Evolutionary conservation across 2,113 vertebrate genomes (phyloP).

Genomic region (Hyla sarda): DNA sequence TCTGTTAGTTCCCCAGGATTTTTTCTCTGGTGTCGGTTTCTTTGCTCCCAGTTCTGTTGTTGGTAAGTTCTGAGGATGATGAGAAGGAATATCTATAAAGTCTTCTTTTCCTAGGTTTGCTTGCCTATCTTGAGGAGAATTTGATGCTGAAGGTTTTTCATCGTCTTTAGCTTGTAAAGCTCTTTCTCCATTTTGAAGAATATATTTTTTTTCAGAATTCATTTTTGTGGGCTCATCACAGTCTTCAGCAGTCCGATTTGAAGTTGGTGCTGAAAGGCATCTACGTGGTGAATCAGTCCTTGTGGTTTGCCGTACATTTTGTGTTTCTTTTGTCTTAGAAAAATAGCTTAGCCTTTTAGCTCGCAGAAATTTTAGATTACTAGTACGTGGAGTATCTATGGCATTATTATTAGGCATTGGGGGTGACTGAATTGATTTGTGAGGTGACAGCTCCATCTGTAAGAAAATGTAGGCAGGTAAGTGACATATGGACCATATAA

Average conservation of each 20-base stretch:
- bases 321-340: conserved; percentile 31
- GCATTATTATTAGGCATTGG: conserved; percentile 36
- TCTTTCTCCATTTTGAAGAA: neutral
- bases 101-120: neutral
- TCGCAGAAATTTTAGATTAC: conserved; percentile 55
- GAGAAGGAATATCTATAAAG: neutral
- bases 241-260: neutral
- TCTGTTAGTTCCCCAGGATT: neutral
- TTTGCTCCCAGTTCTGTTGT: neutral
- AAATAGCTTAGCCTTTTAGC: conserved; percentile 59
- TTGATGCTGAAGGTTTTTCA: neutral
- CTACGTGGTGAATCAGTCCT: conserved; percentile 16
- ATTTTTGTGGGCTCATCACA: neutral
- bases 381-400: conserved; percentile 32
- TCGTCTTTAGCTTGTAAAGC: neutral
- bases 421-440: neutral
- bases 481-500: neutral
- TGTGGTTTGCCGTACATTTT: neutral
- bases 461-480: conserved; percentile 23
- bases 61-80: neutral
- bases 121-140: neutral
- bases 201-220: neutral
- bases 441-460: conserved; percentile 53
- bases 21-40: neutral
- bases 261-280: conserved; percentile 21